A percentile compares a stretch with the other conserved stretches of the same genome.
Evolutionary conservation across 2,797 vertebrate species (phyloP).

Genomic region (Lagocephalus sceleratus): DNA sequence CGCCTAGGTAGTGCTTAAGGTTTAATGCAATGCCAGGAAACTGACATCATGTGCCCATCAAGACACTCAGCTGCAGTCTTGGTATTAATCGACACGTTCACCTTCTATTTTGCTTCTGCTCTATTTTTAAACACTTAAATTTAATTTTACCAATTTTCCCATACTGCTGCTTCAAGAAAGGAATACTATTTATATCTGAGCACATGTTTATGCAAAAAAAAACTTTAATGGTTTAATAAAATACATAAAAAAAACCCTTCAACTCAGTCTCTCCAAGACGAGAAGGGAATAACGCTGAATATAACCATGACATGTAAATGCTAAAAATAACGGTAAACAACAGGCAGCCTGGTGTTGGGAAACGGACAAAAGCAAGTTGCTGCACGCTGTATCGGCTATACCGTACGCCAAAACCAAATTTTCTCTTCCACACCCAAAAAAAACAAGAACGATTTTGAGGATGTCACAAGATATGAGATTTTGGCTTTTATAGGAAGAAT

Average conservation of each 20-base stretch:
- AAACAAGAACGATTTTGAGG: constrained; percentile 17
- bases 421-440: background rate
- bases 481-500: constrained; percentile 66
- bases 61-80: constrained; percentile 5
- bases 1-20: constrained; percentile 42
- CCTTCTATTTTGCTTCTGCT: background rate
- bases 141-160: background rate
- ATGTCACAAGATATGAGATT: constrained; percentile 50
- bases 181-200: background rate
- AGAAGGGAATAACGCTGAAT: too few relatives aligned
- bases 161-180: background rate
- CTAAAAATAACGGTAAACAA: background rate
- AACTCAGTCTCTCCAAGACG: background rate
- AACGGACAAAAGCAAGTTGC: constrained; percentile 2
- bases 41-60: constrained; percentile 33
- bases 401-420: background rate
- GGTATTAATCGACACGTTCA: background rate
- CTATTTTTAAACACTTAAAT: background rate
- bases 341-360: background rate
- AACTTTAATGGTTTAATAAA: too few relatives aligned
- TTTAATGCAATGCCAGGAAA: constrained; percentile 56
- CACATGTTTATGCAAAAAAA: background rate
- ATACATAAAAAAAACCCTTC: background rate
- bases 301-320: too few relatives aligned
- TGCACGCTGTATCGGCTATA: background rate